These are phyloP conservation scores for Phymorhynchus buccinoides DNA, from an alignment of 1,140 invertebrate genomes.

Conservation along the genomic window DNA sequence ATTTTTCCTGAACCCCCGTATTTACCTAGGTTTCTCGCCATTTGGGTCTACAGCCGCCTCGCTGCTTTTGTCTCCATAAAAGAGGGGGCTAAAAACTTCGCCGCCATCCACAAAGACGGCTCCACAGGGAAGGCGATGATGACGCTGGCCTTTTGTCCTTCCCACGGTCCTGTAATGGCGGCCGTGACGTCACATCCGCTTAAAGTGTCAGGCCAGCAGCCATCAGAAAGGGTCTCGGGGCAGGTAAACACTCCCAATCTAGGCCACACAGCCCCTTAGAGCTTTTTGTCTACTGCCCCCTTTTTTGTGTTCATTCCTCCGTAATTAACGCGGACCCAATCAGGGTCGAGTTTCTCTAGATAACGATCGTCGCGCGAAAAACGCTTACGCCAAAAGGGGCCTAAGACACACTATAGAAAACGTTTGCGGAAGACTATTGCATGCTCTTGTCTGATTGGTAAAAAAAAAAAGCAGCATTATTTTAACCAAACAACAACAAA, in stretches of 20 bases:
- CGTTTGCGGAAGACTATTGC: no score
- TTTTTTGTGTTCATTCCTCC: neutral
- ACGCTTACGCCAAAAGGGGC: no score
- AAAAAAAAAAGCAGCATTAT: no score
- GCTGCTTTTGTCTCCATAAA: neutral
- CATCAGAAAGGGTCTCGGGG: neutral
- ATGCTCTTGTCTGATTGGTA: no score
- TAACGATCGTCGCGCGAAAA: no score
- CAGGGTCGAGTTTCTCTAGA: neutral
- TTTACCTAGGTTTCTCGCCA: neutral
- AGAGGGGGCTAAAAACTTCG: neutral
- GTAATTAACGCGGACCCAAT: neutral
- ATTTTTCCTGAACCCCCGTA: no score
- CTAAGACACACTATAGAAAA: no score
- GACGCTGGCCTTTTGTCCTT: neutral
- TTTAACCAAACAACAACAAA: no score
- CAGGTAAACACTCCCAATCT: neutral
- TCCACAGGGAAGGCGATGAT: neutral
- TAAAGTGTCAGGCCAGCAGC: neutral
- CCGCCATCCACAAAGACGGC: neutral
- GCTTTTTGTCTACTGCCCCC: no score
- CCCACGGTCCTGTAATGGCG: neutral
- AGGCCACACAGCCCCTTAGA: neutral
- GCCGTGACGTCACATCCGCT: neutral
- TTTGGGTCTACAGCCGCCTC: neutral